phyloP scores from a whole-genome alignment of 2,888 invertebrate species.

The Ormyrus pomaceus region DNA sequence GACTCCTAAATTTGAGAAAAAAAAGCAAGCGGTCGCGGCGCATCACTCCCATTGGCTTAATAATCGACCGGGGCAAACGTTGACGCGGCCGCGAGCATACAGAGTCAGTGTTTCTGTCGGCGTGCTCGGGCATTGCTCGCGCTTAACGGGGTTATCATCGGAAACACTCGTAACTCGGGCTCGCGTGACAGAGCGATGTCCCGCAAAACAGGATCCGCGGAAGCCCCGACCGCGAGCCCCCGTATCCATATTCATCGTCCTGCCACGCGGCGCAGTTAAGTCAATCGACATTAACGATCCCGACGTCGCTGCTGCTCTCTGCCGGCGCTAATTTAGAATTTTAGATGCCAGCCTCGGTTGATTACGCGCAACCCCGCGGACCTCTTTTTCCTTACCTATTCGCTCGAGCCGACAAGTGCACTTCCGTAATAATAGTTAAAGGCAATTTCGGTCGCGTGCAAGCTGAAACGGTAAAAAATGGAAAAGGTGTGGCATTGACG shows the following conservation, averaged over 20 bases:
- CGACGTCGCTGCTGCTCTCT: background rate
- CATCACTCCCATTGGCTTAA: background rate
- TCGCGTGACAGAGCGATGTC: conserved; percentile 70
- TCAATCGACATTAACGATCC: background rate
- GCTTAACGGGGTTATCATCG: conserved; percentile 72
- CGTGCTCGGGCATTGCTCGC: conserved; percentile 56
- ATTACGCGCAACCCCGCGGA: conserved; percentile 12
- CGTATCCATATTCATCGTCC: conserved; percentile 56
- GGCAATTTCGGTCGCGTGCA: too few species aligned
- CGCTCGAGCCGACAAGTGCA: too few species aligned
- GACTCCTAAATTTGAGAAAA: too few species aligned
- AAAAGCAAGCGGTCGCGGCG: background rate
- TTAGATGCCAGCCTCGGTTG: conserved; percentile 6
- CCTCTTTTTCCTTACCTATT: too few species aligned
- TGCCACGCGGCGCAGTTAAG: conserved; percentile 3
- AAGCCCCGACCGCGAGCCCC: background rate
- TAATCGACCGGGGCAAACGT: background rate
- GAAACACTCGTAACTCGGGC: conserved; percentile 69
- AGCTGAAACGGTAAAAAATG: too few species aligned
- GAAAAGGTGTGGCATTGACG: too few species aligned
- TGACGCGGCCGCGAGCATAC: background rate
- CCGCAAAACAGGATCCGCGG: conserved; percentile 63
- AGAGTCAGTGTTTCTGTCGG: background rate
- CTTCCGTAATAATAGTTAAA: too few species aligned
- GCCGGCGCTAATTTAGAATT: conserved; percentile 46